A percentile compares a stretch with the other conserved stretches of the same genome.
Evolutionary conservation across 2,888 invertebrate species (phyloP).

Genomic region (Dolichomitus sp.): DNA sequence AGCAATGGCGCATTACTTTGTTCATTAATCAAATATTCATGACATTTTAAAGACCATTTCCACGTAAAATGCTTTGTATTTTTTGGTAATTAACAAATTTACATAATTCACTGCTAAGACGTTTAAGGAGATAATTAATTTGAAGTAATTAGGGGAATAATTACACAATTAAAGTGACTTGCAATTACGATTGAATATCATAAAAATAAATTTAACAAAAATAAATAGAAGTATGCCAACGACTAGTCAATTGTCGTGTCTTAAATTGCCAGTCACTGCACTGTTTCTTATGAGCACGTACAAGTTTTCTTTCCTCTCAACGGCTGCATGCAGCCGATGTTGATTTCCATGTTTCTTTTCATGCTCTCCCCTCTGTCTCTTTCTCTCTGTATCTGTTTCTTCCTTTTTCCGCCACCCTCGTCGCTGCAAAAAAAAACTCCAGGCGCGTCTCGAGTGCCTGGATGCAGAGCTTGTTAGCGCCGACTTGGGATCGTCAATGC

Average conservation of each 20-base stretch:
- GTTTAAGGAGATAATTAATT: too few relatives aligned
- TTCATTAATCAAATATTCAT: too few relatives aligned
- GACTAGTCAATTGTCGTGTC: neutral
- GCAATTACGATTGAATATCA: too few relatives aligned
- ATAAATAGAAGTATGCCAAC: neutral
- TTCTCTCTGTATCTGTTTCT: neutral
- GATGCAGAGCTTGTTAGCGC: constrained; percentile 34
- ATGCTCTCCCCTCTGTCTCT: constrained; percentile 10
- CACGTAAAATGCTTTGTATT: too few relatives aligned
- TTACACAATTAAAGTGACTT: too few relatives aligned
- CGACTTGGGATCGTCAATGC: constrained; percentile 29
- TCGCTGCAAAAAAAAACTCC: constrained; percentile 12
- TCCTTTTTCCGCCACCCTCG: constrained; percentile 27
- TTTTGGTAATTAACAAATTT: too few relatives aligned
- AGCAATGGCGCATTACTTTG: too few relatives aligned
- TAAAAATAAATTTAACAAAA: too few relatives aligned
- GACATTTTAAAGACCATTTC: too few relatives aligned
- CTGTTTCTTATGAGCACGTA: neutral
- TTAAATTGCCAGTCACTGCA: constrained; percentile 14
- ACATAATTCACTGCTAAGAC: too few relatives aligned
- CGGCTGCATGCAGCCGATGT: constrained; percentile 29
- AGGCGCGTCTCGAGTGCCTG: constrained; percentile 16
- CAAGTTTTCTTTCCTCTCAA: constrained; percentile 3
- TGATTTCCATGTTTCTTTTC: neutral
- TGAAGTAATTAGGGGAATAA: too few relatives aligned